Conservation (phyloP, 2,113 vertebrate genomes). For the Onychorhynchus coronatus region DNA sequence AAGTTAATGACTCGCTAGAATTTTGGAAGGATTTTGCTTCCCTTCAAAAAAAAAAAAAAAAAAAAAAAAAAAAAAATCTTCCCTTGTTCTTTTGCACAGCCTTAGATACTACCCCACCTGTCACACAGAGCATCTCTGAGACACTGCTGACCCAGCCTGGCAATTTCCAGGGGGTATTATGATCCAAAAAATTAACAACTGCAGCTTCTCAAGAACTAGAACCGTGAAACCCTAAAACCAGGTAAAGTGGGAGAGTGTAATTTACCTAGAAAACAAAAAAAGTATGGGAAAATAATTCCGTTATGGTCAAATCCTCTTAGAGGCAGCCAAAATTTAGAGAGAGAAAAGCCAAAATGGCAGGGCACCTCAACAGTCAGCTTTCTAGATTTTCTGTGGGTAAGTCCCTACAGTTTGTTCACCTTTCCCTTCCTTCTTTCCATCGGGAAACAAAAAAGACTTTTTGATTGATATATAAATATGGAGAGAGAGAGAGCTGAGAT, state of each 20-base stretch:
- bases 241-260: not conserved
- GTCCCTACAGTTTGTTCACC: not conserved
- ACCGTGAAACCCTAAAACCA: not conserved
- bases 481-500: not conserved
- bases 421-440: not conserved
- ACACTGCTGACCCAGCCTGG: not conserved
- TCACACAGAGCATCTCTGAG: not conserved
- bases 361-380: not conserved
- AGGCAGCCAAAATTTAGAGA: not conserved
- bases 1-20: not conserved
- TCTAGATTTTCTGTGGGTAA: not conserved
- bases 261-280: not conserved
- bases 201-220: not conserved
- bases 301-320: not conserved
- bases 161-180: not conserved
- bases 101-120: not conserved
- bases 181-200: not conserved
- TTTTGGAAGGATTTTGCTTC: not conserved
- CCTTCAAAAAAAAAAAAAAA: not conserved
- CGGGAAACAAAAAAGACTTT: not conserved
- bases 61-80: not conserved
- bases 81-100: not conserved
- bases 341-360: not conserved
- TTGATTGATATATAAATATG: not conserved
- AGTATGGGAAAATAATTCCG: not conserved